Evolutionary conservation across 2,113 vertebrate species (phyloP), one percentile per base, ranked within the genome.

Genomic region (Sapayoa aenigma): DNA sequence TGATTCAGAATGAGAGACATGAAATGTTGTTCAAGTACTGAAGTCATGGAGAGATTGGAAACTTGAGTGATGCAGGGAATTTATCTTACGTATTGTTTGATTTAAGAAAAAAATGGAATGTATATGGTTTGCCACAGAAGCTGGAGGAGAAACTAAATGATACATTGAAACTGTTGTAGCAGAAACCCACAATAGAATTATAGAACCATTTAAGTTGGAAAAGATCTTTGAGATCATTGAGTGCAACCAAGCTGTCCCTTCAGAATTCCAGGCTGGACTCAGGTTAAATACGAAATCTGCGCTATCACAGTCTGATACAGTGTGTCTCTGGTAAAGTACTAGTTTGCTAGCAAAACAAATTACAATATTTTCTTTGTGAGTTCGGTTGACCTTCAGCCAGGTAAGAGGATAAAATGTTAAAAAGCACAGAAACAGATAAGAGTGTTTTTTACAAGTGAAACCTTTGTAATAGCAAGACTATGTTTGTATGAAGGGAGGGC

Each of bases 381-480:
- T 76, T 95, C 93, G 75, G 44, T 75, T 90, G 92, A 96, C 94
- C 90, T 90, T 88, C 68, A 92, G 72, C 60, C 65, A 63, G 18
- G 30, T 92, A 93, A 93, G 92, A 93, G 53, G 86, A 92, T 72
- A 90, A 94, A 81, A 81, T 41, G 33, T 81, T 84, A 27, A 94
- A 96, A 94, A 90, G 31, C 37, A 85, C n/a, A 78, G 76, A 95
- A 94, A 81, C 12, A 92, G 82, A 72, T 44, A 83, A 72, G 81
- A 87, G 49, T 62, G 35, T 5, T 80, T 90, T 88, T 88, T 47
- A 74, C 30, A 92, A 90, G 79, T 42, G 72, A 39, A 93, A 91
- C 58, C 52, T 91, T 49, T 84, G 28, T 68, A 94, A 81, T 52
- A 94, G 73, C 41, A 87, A 87, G 84, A 86, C 59, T 77, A 12